Evolutionary conservation across 2,113 vertebrate species (phyloP).

Genomic region (Hemibates koningsi): DNA sequence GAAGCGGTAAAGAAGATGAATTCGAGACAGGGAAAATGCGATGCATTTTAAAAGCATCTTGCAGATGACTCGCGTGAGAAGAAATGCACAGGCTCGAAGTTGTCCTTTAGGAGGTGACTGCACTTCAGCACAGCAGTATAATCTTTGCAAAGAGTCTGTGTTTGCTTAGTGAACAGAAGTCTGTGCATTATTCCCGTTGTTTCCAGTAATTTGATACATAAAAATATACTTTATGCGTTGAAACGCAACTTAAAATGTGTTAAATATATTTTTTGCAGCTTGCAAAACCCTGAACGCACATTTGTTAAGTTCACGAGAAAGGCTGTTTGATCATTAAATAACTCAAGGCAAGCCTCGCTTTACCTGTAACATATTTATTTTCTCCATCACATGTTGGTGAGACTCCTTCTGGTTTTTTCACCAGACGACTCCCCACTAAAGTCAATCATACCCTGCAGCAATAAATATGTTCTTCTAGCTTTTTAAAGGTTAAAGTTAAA

Average conservation of each 20-base stretch:
- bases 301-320: rapidly evolving
- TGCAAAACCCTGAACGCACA: not conserved
- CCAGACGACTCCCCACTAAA: not conserved
- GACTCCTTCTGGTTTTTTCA: not conserved
- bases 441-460: not conserved
- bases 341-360: not conserved
- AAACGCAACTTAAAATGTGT: not conserved
- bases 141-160: not conserved
- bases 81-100: not conserved
- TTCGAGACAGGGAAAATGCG: not conserved
- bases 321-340: not conserved
- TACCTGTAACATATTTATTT: not conserved
- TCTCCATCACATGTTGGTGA: not conserved
- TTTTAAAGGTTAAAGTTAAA: not conserved
- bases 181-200: not conserved
- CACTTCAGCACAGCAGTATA: not conserved
- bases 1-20: not conserved
- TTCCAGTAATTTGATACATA: not conserved
- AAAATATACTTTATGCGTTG: not conserved
- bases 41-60: not conserved
- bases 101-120: not conserved
- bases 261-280: not conserved
- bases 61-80: rapidly evolving
- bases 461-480: not conserved
- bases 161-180: not conserved